These are phyloP conservation scores for Liodrosophila aerea DNA, from an alignment of 2,888 invertebrate genomes.

Conservation along the genomic window DNA sequence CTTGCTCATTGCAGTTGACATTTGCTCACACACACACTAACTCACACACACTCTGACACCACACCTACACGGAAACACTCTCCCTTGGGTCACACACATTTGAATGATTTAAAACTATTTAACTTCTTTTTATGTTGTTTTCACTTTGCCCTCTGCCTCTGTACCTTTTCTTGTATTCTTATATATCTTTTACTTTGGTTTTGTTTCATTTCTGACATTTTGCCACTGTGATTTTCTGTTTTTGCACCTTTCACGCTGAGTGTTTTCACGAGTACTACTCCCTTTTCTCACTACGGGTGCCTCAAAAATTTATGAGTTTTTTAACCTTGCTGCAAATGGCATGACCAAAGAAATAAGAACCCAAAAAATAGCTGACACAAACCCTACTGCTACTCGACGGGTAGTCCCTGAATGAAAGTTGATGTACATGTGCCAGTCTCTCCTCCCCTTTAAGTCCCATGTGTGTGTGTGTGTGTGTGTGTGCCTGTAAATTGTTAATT, in stretches of 20 bases:
- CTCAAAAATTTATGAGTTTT: slow-evolving; percentile 63
- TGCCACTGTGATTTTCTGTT: slow-evolving; percentile 48
- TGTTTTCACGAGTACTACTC: slow-evolving; percentile 40
- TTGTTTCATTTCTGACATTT: slow-evolving; percentile 49
- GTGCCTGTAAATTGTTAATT: slow-evolving; percentile 61
- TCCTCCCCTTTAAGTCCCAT: background rate
- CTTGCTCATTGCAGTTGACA: slow-evolving; percentile 67
- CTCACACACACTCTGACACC: slow-evolving; percentile 5
- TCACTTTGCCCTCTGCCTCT: too few relatives aligned
- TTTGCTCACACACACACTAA: slow-evolving; percentile 37
- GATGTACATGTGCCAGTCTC: background rate
- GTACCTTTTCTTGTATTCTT: slow-evolving; percentile 6
- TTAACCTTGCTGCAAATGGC: slow-evolving; percentile 60
- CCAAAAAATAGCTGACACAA: slow-evolving; percentile 26
- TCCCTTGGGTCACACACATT: slow-evolving; percentile 45
- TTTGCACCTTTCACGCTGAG: slow-evolving; percentile 63
- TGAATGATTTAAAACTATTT: slow-evolving; percentile 72
- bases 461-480: slow-evolving; percentile 6
- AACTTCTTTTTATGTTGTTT: slow-evolving; percentile 46
- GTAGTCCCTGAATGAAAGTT: slow-evolving; percentile 5
- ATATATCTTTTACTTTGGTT: slow-evolving; percentile 21
- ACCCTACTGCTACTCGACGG: slow-evolving; percentile 17
- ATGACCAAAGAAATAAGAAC: slow-evolving; percentile 9
- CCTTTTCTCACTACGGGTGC: slow-evolving; percentile 11
- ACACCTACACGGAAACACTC: background rate